Percentiles rank a stretch among this genome's conserved stretches.
These are phyloP conservation scores for Hypanus sabinus DNA, from an alignment of 2,113 vertebrate genomes.

Conservation along the genomic window DNA sequence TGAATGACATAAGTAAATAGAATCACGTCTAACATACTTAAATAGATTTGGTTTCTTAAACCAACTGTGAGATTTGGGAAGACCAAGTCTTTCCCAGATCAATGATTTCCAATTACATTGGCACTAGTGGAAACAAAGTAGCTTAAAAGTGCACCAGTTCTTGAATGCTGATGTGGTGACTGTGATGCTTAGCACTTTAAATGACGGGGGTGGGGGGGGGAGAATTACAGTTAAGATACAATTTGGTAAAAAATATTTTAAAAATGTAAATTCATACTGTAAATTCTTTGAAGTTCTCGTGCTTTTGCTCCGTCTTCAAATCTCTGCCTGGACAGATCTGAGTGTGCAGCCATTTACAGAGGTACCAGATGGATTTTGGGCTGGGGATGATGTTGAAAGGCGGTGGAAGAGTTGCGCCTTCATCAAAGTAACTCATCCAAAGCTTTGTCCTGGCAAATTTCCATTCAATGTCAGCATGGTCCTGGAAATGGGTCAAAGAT, in stretches of 20 bases:
- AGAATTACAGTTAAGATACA: background rate
- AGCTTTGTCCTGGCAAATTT: constrained; percentile 94
- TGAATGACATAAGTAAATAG: background rate
- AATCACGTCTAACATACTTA: background rate
- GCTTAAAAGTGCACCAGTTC: background rate
- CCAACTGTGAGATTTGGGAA: background rate
- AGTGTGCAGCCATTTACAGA: constrained; percentile 81
- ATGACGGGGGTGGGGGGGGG: background rate
- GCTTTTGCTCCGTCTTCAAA: constrained; percentile 68
- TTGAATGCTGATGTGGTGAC: background rate
- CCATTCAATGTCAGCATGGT: constrained; percentile 95
- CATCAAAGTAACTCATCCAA: constrained; percentile 98
- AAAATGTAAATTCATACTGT: constrained; percentile 60
- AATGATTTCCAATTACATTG: background rate
- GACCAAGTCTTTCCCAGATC: background rate
- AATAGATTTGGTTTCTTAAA: background rate
- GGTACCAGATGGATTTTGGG: constrained; percentile 87
- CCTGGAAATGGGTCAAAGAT: constrained; percentile 52
- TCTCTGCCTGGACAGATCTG: constrained; percentile 66
- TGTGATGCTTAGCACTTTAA: background rate
- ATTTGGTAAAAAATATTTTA: background rate
- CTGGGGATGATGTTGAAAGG: constrained; percentile 92
- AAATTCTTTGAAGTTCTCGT: constrained; percentile 80
- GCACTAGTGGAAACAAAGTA: background rate
- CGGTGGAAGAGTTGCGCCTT: constrained; percentile 89